Base-by-base conservation (phyloP, 2,113 vertebrate species). In the Gobiocypris rarus region DNA sequence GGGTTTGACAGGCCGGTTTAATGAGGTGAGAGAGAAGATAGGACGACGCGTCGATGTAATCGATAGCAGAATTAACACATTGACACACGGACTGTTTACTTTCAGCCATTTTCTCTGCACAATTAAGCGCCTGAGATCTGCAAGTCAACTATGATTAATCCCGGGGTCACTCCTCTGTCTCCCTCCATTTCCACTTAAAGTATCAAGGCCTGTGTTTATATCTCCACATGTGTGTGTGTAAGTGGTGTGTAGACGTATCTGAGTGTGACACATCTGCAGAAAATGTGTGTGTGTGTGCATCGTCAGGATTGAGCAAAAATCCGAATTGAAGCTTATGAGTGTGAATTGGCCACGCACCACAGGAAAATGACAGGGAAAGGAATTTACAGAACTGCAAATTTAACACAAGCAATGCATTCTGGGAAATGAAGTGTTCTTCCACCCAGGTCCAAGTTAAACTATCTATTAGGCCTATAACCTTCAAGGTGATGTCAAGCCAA, bases 11-110 rank as follows among this genome's bases (percentile, higher is more conserved):
- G 83, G 87, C 45, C 19, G 75, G 82, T 85, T 90, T 92, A 93
- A 92, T 90, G 90, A 93, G 89, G 86, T 88, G 83, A 61, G 89
- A 90, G 85, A 65, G 83, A 83, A 86, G 80, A 82, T 70, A 50
- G 80, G 48, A 19, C 24, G 41, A 38, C 5, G 54, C 88, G 77
- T 91, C 89, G 89, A 91, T 93, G 85, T 89, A 92, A 93, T 93
- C 89, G 67, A 93, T 93, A 89, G 88, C 76, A 87, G 91, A 92
- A 92, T 93, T 91, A 94, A 91, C 87, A 92, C 90, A 92, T 91
- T 91, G 89, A 93, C 90, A 92, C 65, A 82, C 86, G 58, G 89
- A 90, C 89, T 90, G 91, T 93, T 94, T 92, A 88, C 90, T 90
- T 91, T 92, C 89, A 92, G 92, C 93, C 91, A 92, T 93, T 92